Evolutionary conservation across 2,113 vertebrate species (phyloP).

Genomic region (Tinamus guttatus): DNA sequence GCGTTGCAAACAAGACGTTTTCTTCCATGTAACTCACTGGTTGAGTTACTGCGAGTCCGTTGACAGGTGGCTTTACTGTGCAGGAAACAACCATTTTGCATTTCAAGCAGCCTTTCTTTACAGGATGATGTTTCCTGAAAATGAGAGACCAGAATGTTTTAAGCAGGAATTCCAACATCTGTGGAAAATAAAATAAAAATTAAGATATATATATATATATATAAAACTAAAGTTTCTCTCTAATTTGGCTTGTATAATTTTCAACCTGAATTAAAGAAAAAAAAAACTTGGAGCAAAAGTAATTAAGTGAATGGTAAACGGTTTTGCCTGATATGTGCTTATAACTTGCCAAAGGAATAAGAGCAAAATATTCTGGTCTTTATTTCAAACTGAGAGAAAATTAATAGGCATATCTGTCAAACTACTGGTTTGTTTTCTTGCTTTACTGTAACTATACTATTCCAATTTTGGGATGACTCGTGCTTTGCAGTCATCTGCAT

Average conservation of each 20-base stretch:
- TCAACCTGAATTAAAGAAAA: not conserved
- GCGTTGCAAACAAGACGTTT: not conserved
- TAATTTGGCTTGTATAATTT: not conserved
- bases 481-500: not conserved
- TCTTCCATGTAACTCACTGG: conserved; percentile 79
- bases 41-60: conserved; percentile 86
- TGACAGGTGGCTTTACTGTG: conserved; percentile 74
- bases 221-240: not conserved
- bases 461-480: not conserved
- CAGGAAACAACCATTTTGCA: conserved; percentile 60
- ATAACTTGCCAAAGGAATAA: not conserved
- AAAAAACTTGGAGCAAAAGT: not conserved
- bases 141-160: not conserved
- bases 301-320: not conserved
- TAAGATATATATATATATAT: conserved; percentile 4
- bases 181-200: not conserved
- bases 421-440: not conserved
- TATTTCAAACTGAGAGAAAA: not conserved
- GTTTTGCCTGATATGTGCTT: not conserved
- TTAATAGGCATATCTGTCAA: not conserved
- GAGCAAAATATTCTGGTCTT: not conserved
- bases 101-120: conserved; percentile 74
- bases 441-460: not conserved
- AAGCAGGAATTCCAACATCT: not conserved
- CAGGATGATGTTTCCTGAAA: conserved; percentile 78